These are phyloP conservation scores for Sminthurides aquaticus DNA, from an alignment of 2,888 invertebrate genomes.

Conservation along the genomic window DNA sequence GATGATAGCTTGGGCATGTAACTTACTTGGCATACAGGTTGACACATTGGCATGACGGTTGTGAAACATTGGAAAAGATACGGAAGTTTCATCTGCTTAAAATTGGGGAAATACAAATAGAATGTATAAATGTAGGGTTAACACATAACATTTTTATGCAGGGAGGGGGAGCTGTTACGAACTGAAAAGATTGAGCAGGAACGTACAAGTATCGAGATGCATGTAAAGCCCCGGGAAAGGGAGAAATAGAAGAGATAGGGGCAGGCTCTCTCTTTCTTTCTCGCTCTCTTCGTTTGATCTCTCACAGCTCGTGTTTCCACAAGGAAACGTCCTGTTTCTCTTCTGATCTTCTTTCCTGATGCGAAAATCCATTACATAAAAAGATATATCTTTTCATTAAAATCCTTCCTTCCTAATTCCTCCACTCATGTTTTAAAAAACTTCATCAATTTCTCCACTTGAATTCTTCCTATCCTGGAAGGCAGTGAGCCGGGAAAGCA, in stretches of 20 bases:
- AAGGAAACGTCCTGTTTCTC: conserved; percentile 16
- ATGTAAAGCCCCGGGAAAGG: too few relatives aligned
- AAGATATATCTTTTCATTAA: conserved; percentile 44
- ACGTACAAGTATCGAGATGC: too few relatives aligned
- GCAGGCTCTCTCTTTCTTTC: neutral
- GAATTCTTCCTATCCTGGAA: conserved; percentile 16
- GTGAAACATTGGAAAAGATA: too few relatives aligned
- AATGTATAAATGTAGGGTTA: too few relatives aligned
- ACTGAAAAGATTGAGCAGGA: too few relatives aligned
- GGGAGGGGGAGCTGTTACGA: too few relatives aligned
- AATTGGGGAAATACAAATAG: too few relatives aligned
- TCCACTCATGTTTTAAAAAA: conserved; percentile 40
- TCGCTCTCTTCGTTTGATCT: conserved; percentile 41
- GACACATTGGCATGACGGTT: too few relatives aligned
- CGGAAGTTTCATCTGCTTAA: too few relatives aligned
- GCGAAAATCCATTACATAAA: conserved; percentile 44
- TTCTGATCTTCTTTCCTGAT: conserved; percentile 36
- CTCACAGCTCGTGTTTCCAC: conserved; percentile 22
- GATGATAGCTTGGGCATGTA: too few relatives aligned
- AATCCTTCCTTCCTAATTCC: conserved; percentile 43
- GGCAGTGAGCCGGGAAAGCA: neutral
- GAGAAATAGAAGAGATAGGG: neutral
- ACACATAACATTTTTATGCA: too few relatives aligned
- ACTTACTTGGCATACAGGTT: too few relatives aligned
- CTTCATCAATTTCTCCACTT: conserved; percentile 37